Evolutionary conservation across 2,888 invertebrate genomes (phyloP).

Genomic region (Andricus curvator): DNA sequence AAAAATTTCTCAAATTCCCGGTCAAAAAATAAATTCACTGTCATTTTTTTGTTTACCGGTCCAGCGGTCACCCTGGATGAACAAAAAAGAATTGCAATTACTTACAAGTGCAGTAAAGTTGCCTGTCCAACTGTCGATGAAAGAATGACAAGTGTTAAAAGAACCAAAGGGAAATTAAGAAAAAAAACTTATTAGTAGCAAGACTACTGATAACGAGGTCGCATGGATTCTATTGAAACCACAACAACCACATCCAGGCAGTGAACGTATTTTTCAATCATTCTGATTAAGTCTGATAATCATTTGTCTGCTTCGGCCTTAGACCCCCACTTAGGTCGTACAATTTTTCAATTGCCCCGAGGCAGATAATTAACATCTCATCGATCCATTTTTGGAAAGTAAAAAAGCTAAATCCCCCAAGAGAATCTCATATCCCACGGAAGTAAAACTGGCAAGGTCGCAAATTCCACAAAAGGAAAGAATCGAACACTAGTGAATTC

Average conservation of each 20-base stretch:
- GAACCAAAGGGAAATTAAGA: not conserved
- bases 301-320: slow-evolving; percentile 11
- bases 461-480: slow-evolving; percentile 15
- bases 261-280: slow-evolving; percentile 19
- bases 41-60: too few species aligned
- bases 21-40: too few species aligned
- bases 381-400: slow-evolving; percentile 25
- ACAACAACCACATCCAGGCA: slow-evolving; percentile 13
- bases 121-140: not conserved
- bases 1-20: too few species aligned
- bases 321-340: not conserved
- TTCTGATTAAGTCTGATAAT: slow-evolving; percentile 18
- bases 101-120: slow-evolving; percentile 1
- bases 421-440: not conserved
- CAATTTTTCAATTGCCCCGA: not conserved
- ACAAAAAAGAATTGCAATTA: not conserved
- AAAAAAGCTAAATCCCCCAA: not conserved
- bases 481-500: slow-evolving; percentile 2
- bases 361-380: not conserved
- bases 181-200: slow-evolving; percentile 45
- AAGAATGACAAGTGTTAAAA: not conserved
- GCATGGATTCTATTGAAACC: slow-evolving; percentile 41
- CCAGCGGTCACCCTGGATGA: too few species aligned
- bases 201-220: slow-evolving; percentile 52
- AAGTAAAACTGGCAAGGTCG: not conserved